Conservation (phyloP, 1,140 invertebrate genomes). For the Eubasilissa regina region DNA sequence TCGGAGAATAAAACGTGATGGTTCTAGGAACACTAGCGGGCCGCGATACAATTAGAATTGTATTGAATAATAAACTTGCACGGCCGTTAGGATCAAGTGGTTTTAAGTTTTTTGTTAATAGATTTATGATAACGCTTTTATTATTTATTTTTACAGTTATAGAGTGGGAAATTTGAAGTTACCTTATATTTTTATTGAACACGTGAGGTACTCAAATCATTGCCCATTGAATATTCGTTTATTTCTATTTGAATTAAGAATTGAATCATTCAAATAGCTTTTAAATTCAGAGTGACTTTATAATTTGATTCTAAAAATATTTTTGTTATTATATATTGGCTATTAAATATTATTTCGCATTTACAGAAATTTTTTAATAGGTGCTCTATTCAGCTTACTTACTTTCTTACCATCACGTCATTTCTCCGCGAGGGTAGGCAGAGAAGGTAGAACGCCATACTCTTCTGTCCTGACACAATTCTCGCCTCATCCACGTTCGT, state of each 20-base stretch:
- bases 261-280: not conserved
- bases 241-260: not conserved
- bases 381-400: too few species aligned
- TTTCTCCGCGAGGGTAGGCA: too few species aligned
- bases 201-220: not conserved
- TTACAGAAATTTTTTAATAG: too few species aligned
- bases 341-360: too few species aligned
- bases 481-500: too few species aligned
- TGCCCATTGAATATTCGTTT: not conserved
- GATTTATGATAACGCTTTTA: conserved; percentile 12
- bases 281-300: too few species aligned
- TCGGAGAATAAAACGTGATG: conserved; percentile 22
- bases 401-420: too few species aligned
- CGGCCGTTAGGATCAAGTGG: conserved; percentile 38
- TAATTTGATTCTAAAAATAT: too few species aligned
- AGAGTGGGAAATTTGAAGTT: not conserved
- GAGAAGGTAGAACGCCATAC: too few species aligned
- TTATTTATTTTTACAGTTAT: not conserved
- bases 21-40: not conserved
- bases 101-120: conserved; percentile 22
- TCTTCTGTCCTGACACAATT: too few species aligned
- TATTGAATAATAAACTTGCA: conserved; percentile 7
- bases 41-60: not conserved
- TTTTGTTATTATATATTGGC: too few species aligned
- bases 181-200: not conserved